Percentiles rank a stretch among this genome's conserved stretches.
Conservation (phyloP, 2,797 vertebrate genomes). For the Characodon lateralis region DNA sequence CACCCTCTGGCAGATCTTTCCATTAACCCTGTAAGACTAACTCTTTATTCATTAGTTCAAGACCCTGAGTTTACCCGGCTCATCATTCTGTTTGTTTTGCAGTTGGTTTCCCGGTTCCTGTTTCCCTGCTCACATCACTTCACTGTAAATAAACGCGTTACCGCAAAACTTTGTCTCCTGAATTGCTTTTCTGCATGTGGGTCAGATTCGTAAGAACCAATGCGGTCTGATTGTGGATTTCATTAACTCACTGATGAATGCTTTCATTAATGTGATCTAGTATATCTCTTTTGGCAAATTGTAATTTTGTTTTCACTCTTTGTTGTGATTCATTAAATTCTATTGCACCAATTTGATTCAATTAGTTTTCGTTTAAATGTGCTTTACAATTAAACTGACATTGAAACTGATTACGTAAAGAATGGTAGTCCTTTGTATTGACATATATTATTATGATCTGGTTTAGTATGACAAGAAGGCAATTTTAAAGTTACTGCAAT, state of each 20-base stretch:
- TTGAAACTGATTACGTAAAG: neutral
- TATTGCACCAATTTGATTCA: neutral
- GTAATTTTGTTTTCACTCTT: neutral
- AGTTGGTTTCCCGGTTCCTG: too few species aligned
- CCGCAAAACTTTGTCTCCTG: too few species aligned
- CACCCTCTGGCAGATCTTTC: too few species aligned
- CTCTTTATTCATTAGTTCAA: too few species aligned
- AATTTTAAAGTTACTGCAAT: constrained; percentile 47
- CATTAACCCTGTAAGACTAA: too few species aligned
- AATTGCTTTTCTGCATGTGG: too few species aligned
- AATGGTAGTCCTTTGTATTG: neutral
- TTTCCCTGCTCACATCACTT: too few species aligned
- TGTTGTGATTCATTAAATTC: neutral
- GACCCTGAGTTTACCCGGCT: too few species aligned
- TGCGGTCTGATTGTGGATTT: neutral
- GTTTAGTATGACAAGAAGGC: constrained; percentile 1
- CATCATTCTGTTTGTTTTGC: too few species aligned
- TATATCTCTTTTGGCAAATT: neutral
- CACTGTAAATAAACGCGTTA: too few species aligned
- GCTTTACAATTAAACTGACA: neutral
- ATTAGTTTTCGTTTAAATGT: neutral
- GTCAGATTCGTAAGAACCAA: too few species aligned
- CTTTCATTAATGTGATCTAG: neutral
- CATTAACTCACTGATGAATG: neutral
- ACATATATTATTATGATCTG: neutral